These are phyloP conservation scores for Cyprinodon variegatus DNA, from an alignment of 2,113 vertebrate genomes.

Conservation along the genomic window DNA sequence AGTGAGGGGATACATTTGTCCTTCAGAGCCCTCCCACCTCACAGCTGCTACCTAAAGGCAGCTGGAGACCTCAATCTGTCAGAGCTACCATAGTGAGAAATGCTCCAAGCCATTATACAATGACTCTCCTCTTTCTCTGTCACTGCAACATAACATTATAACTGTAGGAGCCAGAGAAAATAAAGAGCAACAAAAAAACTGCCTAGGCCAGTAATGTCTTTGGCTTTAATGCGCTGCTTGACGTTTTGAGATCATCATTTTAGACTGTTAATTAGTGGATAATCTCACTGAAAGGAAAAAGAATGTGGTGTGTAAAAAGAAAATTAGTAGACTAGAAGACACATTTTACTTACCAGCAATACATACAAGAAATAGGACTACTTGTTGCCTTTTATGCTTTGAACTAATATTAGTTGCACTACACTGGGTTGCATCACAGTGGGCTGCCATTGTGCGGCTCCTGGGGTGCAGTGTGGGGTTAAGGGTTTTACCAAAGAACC, in stretches of 20 bases:
- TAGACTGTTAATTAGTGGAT: background rate
- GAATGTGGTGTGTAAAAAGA: background rate
- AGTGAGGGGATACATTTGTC: constrained; percentile 60
- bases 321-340: background rate
- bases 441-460: no score
- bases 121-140: constrained; percentile 32
- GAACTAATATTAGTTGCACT: no score
- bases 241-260: constrained; percentile 12
- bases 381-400: no score
- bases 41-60: constrained; percentile 72
- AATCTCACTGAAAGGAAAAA: background rate
- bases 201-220: constrained; percentile 2
- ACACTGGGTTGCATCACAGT: no score
- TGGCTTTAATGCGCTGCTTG: constrained; percentile 5
- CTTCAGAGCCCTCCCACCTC: constrained; percentile 63
- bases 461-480: no score
- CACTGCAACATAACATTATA: constrained; percentile 33
- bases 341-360: no score
- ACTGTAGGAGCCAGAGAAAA: background rate
- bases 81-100: constrained; percentile 31
- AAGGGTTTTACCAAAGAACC: no score
- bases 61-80: constrained; percentile 80
- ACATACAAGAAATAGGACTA: no score
- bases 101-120: constrained; percentile 45
- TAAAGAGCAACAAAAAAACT: background rate